A percentile compares a stretch with the other conserved stretches of the same genome.
Evolutionary conservation across 2,888 invertebrate species (phyloP).

Genomic region (Merodon equestris): DNA sequence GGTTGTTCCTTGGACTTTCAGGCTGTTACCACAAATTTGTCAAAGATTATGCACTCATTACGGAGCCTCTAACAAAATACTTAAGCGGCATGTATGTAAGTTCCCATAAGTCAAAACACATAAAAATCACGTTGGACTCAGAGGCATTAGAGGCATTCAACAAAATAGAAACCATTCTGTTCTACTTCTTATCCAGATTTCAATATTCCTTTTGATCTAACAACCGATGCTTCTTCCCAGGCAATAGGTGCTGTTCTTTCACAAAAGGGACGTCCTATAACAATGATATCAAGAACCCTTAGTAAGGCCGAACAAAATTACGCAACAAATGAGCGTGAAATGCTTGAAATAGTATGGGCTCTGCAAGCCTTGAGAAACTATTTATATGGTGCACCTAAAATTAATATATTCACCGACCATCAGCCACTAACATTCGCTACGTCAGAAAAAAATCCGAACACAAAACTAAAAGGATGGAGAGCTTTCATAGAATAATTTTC

Average conservation of each 20-base stretch:
- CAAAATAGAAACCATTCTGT: slow-evolving; percentile 27
- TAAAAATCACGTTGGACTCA: slow-evolving; percentile 29
- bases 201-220: slow-evolving; percentile 49
- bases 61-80: slow-evolving; percentile 37
- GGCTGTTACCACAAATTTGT: slow-evolving; percentile 12
- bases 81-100: slow-evolving; percentile 35
- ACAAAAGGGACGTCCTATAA: slow-evolving; percentile 71
- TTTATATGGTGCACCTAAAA: slow-evolving; percentile 72
- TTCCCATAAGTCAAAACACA: slow-evolving; percentile 37
- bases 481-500: slow-evolving; percentile 31
- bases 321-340: slow-evolving; percentile 74
- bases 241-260: slow-evolving; percentile 71
- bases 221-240: slow-evolving; percentile 72
- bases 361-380: slow-evolving; percentile 74
- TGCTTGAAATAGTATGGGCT: slow-evolving; percentile 74
- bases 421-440: slow-evolving; percentile 48
- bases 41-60: slow-evolving; percentile 4
- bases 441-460: slow-evolving; percentile 20
- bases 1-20: slow-evolving; percentile 35
- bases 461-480: slow-evolving; percentile 29
- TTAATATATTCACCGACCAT: slow-evolving; percentile 65
- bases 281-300: slow-evolving; percentile 71
- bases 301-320: slow-evolving; percentile 59
- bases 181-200: slow-evolving; percentile 47
- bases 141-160: slow-evolving; percentile 34